Evolutionary conservation across 2,888 invertebrate genomes (phyloP), one percentile per base, ranked within the genome.

Genomic region (Sesia apiformis): DNA sequence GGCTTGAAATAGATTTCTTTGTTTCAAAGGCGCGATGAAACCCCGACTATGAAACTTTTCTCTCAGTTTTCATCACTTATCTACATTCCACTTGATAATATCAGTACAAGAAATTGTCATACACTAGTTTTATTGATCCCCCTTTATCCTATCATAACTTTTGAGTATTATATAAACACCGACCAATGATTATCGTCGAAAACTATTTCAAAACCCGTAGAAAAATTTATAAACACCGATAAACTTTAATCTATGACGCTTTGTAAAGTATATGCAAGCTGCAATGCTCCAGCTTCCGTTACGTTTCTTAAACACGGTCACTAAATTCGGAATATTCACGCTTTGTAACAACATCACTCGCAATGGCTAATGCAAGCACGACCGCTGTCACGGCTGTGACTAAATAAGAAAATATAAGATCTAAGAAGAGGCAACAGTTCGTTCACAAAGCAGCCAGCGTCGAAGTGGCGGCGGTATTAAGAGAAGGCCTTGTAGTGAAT

Each of bases 401-500:
- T 70, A 70, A 64, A 64, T 70, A 67, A 67, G 67, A 53, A 60
- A 61, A 66, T 72, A 70, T 65, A 69, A 46, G 69, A 71, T 63
- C 66, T 69, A 70, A 74, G 75, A 69, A 74, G 46, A 46, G 46
- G 46, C 46, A 46, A 46, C 8, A 46, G 46, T 46, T 46, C 46
- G 46, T 46, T 46, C 65, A 67, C 66, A 63, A 81, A 78, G 80
- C 79, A 65, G 75, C 72, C 72, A 65, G 70, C 63, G 58, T 57
- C 57, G 57, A 56, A 58, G 64, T 73, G 79, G 76, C 78, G 77
- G 80, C 78, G 77, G 80, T 80, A 90, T 90, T 93, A 92, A 88
- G 92, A 92, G 81, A 94, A 95, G 89, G 95, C 95, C 88, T 96
- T 96, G 91, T 97, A 97, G 91, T 96, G 96, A 77, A 96, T 95